Conservation (phyloP, 2,113 vertebrate species). For the Parus major region DNA sequence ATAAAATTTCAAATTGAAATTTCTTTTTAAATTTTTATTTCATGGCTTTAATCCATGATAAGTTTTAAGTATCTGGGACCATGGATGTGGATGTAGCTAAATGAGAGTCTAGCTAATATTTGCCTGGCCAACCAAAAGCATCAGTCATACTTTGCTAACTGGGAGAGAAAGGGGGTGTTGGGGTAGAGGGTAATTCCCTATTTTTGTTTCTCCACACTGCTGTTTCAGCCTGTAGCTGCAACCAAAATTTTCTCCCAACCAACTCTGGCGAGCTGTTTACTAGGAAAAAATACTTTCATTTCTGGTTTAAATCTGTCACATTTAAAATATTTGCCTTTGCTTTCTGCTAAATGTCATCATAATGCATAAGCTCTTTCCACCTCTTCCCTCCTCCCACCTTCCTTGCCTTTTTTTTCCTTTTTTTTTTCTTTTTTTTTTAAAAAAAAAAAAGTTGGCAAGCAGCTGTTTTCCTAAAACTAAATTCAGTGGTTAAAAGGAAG, state of each 20-base stretch:
- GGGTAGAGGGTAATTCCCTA: background rate
- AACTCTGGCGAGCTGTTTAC: background rate
- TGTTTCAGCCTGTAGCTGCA: constrained; percentile 4
- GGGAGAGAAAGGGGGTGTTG: background rate
- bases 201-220: constrained; percentile 25
- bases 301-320: background rate
- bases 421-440: background rate
- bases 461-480: background rate
- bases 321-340: background rate
- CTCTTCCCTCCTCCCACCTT: background rate
- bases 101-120: constrained; percentile 52
- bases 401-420: background rate
- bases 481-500: background rate
- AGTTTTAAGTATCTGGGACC: constrained; percentile 71
- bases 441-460: background rate
- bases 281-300: background rate
- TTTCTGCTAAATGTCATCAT: background rate
- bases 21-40: constrained; percentile 71
- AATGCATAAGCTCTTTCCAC: background rate
- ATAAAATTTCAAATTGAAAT: constrained; percentile 87
- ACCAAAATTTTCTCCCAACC: background rate
- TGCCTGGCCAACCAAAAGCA: constrained; percentile 51
- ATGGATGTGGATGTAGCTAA: constrained; percentile 68
- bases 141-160: constrained; percentile 47
- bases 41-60: constrained; percentile 84